phyloP scores from a whole-genome alignment of 1,140 invertebrate genomes.

The Mercenaria mercenaria region DNA sequence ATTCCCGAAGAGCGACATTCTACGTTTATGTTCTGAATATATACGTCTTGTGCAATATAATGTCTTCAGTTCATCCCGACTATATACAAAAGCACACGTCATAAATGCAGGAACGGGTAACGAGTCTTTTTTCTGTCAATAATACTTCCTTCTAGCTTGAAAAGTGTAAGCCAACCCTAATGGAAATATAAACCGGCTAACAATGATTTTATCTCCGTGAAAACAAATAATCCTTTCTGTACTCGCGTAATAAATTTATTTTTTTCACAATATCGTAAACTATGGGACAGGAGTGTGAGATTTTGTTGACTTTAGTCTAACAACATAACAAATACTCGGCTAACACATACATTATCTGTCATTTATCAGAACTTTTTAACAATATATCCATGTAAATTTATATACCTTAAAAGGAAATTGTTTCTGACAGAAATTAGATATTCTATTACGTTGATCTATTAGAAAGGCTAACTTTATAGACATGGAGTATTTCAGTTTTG shows the following conservation, averaged over 20 bases:
- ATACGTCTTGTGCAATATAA: too few species aligned
- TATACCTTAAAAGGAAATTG: slow-evolving; percentile 49
- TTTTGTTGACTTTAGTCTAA: neutral
- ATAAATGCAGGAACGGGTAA: too few species aligned
- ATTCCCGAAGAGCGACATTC: too few species aligned
- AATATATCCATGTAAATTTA: slow-evolving; percentile 45
- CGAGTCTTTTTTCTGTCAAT: neutral
- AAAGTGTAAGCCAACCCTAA: too few species aligned
- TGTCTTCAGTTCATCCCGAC: too few species aligned
- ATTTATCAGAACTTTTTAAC: slow-evolving; percentile 27
- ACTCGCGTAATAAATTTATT: neutral
- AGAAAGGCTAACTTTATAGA: neutral
- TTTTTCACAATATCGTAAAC: slow-evolving; percentile 1
- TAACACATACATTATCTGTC: neutral
- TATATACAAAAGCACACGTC: too few species aligned
- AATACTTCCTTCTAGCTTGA: neutral
- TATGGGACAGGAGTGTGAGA: neutral
- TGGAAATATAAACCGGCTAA: neutral
- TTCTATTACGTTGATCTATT: slow-evolving; percentile 59
- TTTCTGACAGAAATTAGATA: slow-evolving; percentile 46
- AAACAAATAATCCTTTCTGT: slow-evolving; percentile 16
- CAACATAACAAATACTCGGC: neutral
- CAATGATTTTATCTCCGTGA: neutral
- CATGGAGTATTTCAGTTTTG: neutral
- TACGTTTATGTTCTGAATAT: too few species aligned